These are phyloP conservation scores for Eudorcas thomsonii DNA, from an alignment of 2,113 vertebrate species.

Conservation along the genomic window DNA sequence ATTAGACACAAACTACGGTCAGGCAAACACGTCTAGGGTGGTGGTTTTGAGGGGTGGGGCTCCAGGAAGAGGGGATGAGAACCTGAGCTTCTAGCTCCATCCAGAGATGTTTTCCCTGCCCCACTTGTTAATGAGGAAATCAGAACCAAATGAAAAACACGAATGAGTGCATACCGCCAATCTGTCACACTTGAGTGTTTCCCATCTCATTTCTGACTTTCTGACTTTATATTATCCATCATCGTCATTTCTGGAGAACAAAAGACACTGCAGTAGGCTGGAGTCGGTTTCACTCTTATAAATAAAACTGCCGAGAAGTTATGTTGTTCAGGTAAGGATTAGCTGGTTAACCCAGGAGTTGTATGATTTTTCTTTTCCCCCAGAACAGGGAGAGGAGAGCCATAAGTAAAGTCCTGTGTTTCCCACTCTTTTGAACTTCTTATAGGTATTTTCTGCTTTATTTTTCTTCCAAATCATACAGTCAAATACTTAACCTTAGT, in stretches of 20 bases:
- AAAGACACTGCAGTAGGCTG: background rate
- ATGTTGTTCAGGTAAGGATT: background rate
- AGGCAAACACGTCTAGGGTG: background rate
- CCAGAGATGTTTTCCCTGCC: background rate
- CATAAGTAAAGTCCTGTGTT: rapidly evolving
- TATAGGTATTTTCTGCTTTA: background rate
- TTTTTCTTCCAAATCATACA: background rate
- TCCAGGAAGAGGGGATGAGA: background rate
- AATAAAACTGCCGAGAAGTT: background rate
- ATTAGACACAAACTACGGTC: constrained; percentile 46
- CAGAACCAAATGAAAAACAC: constrained; percentile 43
- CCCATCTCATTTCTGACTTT: background rate
- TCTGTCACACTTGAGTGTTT: constrained; percentile 43
- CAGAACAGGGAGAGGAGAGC: background rate
- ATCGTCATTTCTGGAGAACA: rapidly evolving
- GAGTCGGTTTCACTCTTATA: background rate
- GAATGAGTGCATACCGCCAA: background rate
- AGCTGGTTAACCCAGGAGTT: background rate
- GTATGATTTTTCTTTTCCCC: rapidly evolving
- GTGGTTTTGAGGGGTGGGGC: background rate
- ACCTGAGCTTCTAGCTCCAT: background rate
- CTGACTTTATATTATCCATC: background rate
- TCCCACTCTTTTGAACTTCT: background rate
- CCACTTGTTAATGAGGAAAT: constrained; percentile 51
- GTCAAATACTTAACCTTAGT: background rate